Percentiles rank a stretch among this genome's conserved stretches.
Evolutionary conservation across 2,888 invertebrate species (phyloP).

Genomic region (Fissipunctia ypsillon): DNA sequence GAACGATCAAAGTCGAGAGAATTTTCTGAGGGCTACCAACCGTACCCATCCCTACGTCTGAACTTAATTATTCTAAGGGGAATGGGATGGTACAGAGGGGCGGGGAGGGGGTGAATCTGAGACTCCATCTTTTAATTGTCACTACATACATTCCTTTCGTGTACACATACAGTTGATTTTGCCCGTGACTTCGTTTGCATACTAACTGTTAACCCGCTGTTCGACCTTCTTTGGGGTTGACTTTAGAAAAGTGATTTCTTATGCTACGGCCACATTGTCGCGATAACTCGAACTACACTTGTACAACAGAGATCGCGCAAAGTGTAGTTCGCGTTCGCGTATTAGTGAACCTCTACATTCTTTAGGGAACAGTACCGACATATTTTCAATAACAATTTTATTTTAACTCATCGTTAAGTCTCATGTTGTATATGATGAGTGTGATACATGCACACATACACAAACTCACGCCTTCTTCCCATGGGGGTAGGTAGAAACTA

Average conservation of each 20-base stretch:
- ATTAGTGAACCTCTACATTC: too few species aligned
- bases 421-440: too few species aligned
- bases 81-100: conserved; percentile 43
- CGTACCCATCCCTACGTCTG: conserved; percentile 49
- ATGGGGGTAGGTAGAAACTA: too few species aligned
- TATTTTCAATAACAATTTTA: not conserved
- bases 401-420: too few species aligned
- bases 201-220: not conserved
- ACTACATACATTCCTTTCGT: conserved; percentile 27
- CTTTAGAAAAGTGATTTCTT: not conserved
- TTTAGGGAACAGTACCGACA: not conserved
- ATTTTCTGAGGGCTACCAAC: conserved; percentile 1
- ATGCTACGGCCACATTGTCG: too few species aligned
- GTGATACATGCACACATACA: too few species aligned
- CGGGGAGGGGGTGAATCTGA: conserved; percentile 17
- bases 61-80: conserved; percentile 66
- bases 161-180: conserved; percentile 1
- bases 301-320: too few species aligned
- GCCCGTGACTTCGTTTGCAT: conserved; percentile 2
- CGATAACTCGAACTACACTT: too few species aligned
- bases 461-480: too few species aligned
- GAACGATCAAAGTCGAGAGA: not conserved
- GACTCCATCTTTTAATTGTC: conserved; percentile 56
- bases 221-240: not conserved
- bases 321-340: too few species aligned